Evolutionary conservation across 2,797 vertebrate species (phyloP).

Genomic region (Tadarida brasiliensis): DNA sequence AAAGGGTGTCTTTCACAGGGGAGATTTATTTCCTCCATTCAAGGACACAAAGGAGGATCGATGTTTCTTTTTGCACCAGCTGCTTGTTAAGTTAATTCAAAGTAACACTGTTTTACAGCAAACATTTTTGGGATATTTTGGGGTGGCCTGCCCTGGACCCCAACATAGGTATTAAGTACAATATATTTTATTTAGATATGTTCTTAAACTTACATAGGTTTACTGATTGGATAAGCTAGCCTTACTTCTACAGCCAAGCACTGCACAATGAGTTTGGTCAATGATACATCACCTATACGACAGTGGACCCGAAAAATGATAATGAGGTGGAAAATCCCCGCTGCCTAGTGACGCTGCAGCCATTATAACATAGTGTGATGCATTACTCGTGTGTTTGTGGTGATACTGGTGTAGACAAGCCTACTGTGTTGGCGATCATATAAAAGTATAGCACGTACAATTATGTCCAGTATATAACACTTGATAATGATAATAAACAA

Average conservation of each 20-base stretch:
- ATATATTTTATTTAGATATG: neutral
- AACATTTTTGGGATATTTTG: neutral
- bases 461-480: neutral
- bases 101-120: too few relatives aligned
- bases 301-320: neutral
- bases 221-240: neutral
- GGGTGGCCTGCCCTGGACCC: neutral
- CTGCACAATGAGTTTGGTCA: neutral
- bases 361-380: neutral
- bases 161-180: neutral
- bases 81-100: neutral
- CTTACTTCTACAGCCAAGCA: neutral
- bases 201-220: neutral
- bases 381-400: neutral
- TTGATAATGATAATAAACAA: neutral
- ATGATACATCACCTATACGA: neutral
- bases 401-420: neutral
- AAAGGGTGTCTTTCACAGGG: neutral
- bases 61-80: neutral
- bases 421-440: neutral
- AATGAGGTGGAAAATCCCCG: neutral
- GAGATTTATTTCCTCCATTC: neutral
- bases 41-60: neutral
- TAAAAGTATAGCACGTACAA: neutral
- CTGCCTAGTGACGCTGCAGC: neutral